Percentiles rank a stretch among this genome's conserved stretches.
phyloP scores from a whole-genome alignment of 2,797 vertebrate species.

The Calcarius lapponicus region DNA sequence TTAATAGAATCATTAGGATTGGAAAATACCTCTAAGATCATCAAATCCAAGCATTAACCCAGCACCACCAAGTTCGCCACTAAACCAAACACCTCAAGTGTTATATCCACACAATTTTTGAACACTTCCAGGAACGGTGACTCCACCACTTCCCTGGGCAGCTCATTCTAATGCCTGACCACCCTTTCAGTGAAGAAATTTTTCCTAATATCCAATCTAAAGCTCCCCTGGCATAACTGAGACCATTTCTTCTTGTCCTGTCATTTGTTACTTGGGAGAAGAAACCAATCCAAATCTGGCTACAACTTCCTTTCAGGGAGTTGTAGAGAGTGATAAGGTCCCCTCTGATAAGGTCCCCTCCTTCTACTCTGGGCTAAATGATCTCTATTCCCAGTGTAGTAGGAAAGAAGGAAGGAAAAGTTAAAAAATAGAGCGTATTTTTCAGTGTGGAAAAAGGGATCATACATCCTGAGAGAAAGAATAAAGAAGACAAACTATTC shows the following conservation, averaged over 20 bases:
- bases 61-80: neutral
- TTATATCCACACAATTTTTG: neutral
- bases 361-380: neutral
- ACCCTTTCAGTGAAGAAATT: neutral
- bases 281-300: fast-evolving
- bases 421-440: neutral
- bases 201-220: neutral
- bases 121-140: neutral
- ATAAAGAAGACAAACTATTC: neutral
- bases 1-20: neutral
- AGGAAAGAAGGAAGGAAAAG: neutral
- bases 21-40: neutral
- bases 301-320: neutral
- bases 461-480: neutral
- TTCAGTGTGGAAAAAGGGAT: neutral
- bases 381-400: neutral
- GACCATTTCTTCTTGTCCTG: neutral
- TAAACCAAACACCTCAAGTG: neutral
- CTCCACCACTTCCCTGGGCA: neutral
- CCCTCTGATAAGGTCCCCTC: neutral
- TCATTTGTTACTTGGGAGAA: neutral
- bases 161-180: neutral
- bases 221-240: neutral
- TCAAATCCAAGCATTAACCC: neutral
- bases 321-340: neutral